Conservation (phyloP, 2,113 vertebrate genomes). For the Corvus cornix region DNA sequence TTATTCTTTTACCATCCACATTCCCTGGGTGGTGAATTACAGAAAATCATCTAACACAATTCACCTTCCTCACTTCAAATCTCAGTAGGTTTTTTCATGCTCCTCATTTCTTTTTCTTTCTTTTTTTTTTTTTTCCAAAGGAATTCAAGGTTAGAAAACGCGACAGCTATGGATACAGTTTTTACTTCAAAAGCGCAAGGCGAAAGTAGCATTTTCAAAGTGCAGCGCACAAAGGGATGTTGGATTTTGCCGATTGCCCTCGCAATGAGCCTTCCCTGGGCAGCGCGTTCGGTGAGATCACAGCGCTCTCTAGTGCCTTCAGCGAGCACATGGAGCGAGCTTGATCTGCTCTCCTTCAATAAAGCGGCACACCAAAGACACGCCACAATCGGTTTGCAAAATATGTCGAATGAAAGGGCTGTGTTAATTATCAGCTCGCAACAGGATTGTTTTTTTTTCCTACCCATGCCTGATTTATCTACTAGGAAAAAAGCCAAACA, state of each 20-base stretch:
- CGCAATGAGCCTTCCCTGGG: background rate
- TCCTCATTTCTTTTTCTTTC: background rate
- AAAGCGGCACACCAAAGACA: background rate
- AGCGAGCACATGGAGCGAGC: background rate
- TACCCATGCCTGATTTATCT: background rate
- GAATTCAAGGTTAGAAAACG: slow-evolving; percentile 25
- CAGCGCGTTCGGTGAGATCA: slow-evolving; percentile 19
- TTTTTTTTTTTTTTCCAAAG: background rate
- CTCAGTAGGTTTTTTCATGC: background rate
- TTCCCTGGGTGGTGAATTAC: background rate
- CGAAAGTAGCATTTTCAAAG: slow-evolving; percentile 1
- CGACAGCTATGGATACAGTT: background rate
- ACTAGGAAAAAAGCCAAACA: background rate
- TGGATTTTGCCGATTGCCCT: background rate
- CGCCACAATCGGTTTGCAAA: background rate
- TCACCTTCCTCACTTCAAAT: background rate
- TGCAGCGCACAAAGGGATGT: slow-evolving; percentile 31
- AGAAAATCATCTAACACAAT: background rate
- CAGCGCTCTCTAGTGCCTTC: slow-evolving; percentile 73
- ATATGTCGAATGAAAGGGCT: background rate
- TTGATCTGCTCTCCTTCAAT: rapidly evolving
- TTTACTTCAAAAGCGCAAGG: slow-evolving; percentile 3
- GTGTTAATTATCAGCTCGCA: background rate
- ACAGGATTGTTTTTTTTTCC: background rate
- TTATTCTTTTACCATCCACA: background rate